phyloP scores from a whole-genome alignment of 2,888 invertebrate genomes.

The Leptopterna dolabrata region DNA sequence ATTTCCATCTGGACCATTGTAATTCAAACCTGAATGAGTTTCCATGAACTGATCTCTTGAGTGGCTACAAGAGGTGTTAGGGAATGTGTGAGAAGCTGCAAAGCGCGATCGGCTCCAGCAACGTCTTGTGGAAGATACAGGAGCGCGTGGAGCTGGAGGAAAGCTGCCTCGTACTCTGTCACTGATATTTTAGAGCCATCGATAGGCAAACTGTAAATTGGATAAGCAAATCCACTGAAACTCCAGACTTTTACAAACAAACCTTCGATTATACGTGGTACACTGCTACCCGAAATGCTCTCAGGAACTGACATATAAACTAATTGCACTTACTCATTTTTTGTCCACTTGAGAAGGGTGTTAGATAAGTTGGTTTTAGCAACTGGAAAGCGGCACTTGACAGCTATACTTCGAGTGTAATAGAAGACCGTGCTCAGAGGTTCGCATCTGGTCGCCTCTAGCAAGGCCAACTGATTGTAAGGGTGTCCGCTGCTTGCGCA shows the following conservation, averaged over 20 bases:
- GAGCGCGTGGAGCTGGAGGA: conserved; percentile 73
- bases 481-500: conserved; percentile 86
- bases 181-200: conserved; percentile 57
- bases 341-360: conserved; percentile 72
- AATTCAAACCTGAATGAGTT: conserved; percentile 73
- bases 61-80: conserved; percentile 82
- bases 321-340: conserved; percentile 68
- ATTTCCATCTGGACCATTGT: conserved; percentile 17
- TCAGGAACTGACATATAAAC: no score
- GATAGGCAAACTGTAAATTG: conserved; percentile 42
- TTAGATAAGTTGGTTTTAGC: conserved; percentile 83
- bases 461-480: conserved; percentile 87
- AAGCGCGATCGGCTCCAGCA: conserved; percentile 70
- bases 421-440: conserved; percentile 86
- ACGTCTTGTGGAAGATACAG: conserved; percentile 63
- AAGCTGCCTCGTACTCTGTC: conserved; percentile 64
- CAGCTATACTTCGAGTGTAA: conserved; percentile 85
- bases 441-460: conserved; percentile 84
- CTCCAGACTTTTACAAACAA: background rate
- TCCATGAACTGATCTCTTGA: conserved; percentile 80
- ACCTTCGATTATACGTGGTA: no score
- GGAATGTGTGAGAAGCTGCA: conserved; percentile 76
- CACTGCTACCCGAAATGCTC: no score
- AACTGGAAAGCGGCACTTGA: conserved; percentile 87
- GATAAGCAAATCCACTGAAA: background rate